These are phyloP conservation scores for Eurypyga helias DNA, from an alignment of 2,113 vertebrate species.

Conservation along the genomic window DNA sequence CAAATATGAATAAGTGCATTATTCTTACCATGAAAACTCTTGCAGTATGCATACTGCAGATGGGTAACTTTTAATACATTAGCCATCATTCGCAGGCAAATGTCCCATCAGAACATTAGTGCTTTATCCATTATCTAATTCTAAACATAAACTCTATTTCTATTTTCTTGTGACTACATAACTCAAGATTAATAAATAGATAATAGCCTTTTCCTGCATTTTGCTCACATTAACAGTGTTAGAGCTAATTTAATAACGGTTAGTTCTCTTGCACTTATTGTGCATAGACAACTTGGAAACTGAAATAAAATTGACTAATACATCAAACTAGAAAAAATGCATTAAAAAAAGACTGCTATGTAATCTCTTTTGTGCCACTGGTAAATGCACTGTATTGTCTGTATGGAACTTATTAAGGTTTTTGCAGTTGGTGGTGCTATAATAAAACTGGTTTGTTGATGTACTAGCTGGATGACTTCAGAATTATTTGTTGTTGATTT, in stretches of 20 bases:
- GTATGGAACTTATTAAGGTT: slow-evolving; percentile 37
- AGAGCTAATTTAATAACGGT: not conserved
- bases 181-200: not conserved
- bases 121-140: not conserved
- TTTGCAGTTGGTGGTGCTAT: slow-evolving; percentile 44
- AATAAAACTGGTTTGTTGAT: slow-evolving; percentile 47
- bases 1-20: not conserved
- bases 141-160: not conserved
- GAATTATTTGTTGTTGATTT: slow-evolving; percentile 55
- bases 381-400: slow-evolving; percentile 28
- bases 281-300: slow-evolving; percentile 42
- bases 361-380: slow-evolving; percentile 48
- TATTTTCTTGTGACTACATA: not conserved
- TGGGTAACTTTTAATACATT: not conserved
- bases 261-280: slow-evolving; percentile 1
- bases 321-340: not conserved
- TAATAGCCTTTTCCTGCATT: not conserved
- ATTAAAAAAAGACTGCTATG: not conserved
- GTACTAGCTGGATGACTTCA: slow-evolving; percentile 4
- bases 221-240: not conserved
- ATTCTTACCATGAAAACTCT: not conserved
- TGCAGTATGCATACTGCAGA: not conserved
- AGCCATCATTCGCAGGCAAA: not conserved
- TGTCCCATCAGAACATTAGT: not conserved
- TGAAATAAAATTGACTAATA: slow-evolving; percentile 16